Evolutionary conservation across 37 sponge, comb jelly and placozoan species (phyloP).

Genomic region (Chondrosia reniformis): DNA sequence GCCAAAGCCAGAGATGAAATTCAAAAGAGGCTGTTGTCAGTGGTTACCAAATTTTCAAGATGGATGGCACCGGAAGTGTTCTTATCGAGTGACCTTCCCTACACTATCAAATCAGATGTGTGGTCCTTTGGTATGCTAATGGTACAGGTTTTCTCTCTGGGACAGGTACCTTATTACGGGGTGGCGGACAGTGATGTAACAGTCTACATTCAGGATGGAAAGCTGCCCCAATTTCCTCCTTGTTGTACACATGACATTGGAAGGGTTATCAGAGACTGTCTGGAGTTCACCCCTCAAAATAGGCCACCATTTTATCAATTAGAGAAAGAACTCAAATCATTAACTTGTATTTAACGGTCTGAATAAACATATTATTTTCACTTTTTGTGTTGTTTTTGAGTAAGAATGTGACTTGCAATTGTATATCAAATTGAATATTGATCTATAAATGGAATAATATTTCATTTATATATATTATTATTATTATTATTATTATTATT

Average conservation of each 20-base stretch:
- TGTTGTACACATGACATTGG: not conserved
- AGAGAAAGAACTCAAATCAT: not conserved
- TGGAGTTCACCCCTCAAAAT: not conserved
- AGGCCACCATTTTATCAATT: not conserved
- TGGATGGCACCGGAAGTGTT: slow-evolving; percentile 18
- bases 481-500: no score
- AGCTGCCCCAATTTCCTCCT: not conserved
- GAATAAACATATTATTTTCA: no score
- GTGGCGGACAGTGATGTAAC: not conserved
- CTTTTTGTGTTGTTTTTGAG: no score
- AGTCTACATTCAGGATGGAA: not conserved
- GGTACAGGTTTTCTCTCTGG: not conserved
- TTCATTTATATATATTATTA: no score
- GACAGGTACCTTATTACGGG: not conserved
- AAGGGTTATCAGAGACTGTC: not conserved
- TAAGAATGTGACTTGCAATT: no score
- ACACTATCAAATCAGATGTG: slow-evolving; percentile 16
- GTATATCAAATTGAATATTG: no score
- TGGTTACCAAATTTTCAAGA: not conserved
- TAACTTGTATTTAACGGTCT: no score
- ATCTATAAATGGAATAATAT: no score
- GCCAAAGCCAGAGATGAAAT: not conserved
- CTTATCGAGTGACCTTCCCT: not conserved
- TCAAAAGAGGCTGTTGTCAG: not conserved
- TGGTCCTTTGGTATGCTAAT: slow-evolving; percentile 19